These are phyloP conservation scores for Eriocheir sinensis DNA, from an alignment of 1,140 invertebrate species.

Conservation along the genomic window DNA sequence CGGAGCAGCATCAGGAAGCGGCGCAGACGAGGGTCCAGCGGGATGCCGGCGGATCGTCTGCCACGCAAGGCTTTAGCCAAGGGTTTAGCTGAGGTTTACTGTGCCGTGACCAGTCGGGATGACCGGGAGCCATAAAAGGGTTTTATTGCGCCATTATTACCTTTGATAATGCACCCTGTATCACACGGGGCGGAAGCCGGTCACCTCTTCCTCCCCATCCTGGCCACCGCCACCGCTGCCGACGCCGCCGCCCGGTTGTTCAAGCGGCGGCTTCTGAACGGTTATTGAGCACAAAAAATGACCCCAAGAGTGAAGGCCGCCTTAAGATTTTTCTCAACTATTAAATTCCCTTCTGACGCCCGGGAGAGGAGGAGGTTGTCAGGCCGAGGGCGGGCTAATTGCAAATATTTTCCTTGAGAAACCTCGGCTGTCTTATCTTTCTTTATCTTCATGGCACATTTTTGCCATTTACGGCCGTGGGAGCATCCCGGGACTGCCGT, in stretches of 20 bases:
- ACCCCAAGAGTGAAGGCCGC: conserved; percentile 19
- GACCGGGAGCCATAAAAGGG: conserved; percentile 74
- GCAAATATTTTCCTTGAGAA: conserved; percentile 67
- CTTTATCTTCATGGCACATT: conserved; percentile 73
- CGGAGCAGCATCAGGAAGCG: neutral
- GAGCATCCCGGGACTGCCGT: conserved; percentile 61
- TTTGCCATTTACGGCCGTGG: conserved; percentile 66
- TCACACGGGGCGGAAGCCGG: conserved; percentile 31
- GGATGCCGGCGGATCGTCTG: neutral
- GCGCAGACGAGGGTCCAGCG: neutral
- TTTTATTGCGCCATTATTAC: conserved; percentile 75
- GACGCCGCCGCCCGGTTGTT: neutral
- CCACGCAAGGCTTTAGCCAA: conserved; percentile 42
- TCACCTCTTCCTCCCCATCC: neutral
- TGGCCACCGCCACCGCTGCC: neutral
- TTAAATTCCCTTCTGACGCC: neutral
- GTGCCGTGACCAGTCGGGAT: conserved; percentile 71
- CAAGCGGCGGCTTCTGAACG: neutral
- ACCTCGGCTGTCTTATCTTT: conserved; percentile 67
- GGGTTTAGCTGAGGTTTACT: conserved; percentile 66
- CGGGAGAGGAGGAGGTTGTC: neutral
- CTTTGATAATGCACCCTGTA: conserved; percentile 72
- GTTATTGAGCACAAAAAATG: conserved; percentile 7
- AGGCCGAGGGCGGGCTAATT: conserved; percentile 58
- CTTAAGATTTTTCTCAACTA: conserved; percentile 7